A percentile compares a stretch with the other conserved stretches of the same genome.
Evolutionary conservation across 1,140 invertebrate genomes (phyloP).

Genomic region (Steinernema khuongi): DNA sequence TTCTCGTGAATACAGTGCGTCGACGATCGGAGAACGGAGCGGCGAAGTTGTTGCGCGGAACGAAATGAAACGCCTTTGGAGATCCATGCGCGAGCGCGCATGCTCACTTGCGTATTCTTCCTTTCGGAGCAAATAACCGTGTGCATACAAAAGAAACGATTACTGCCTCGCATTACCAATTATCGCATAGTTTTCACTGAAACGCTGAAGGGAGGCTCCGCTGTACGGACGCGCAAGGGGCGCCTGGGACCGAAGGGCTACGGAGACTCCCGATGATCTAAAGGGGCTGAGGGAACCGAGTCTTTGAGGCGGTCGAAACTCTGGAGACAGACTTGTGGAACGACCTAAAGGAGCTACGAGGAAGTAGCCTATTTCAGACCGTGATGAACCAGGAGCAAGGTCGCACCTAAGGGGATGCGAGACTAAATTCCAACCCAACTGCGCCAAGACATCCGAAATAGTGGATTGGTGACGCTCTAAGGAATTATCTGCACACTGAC

Average conservation of each 20-base stretch:
- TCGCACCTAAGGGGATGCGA: too few relatives aligned
- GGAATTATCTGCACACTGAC: not conserved
- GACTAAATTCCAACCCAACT: too few relatives aligned
- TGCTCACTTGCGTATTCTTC: slow-evolving; percentile 2
- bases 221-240: too few relatives aligned
- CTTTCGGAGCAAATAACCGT: not conserved
- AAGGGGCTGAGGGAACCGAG: too few relatives aligned
- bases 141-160: not conserved
- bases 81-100: not conserved
- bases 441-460: not conserved
- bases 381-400: too few relatives aligned
- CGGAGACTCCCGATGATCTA: too few relatives aligned
- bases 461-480: not conserved
- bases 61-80: slow-evolving; percentile 15
- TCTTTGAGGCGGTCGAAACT: too few relatives aligned
- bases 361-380: too few relatives aligned
- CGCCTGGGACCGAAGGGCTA: too few relatives aligned
- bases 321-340: too few relatives aligned
- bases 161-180: not conserved
- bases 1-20: slow-evolving; percentile 11
- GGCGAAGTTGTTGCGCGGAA: slow-evolving; percentile 5
- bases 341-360: too few relatives aligned
- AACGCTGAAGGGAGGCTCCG: not conserved
- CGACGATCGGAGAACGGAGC: not conserved
- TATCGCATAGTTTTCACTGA: not conserved